A percentile compares a stretch with the other conserved stretches of the same genome.
phyloP scores from a whole-genome alignment of 2,888 invertebrate species.

The Agriopis marginaria region DNA sequence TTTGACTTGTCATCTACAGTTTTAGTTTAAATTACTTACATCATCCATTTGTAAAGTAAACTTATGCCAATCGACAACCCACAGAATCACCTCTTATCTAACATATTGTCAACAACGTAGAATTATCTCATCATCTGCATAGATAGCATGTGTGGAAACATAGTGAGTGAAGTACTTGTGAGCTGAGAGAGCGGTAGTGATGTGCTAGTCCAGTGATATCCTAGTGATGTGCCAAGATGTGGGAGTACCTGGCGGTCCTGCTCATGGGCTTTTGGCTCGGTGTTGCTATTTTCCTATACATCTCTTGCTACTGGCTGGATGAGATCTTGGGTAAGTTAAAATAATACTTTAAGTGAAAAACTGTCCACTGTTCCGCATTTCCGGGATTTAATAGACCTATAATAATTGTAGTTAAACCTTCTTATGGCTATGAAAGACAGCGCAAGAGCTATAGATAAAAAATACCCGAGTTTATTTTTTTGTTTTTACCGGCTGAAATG shows the following conservation, averaged over 20 bases:
- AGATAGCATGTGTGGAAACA: slow-evolving; percentile 25
- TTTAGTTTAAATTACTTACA: slow-evolving; percentile 18
- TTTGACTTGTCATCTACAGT: neutral
- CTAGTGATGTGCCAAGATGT: slow-evolving; percentile 64
- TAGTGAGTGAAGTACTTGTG: slow-evolving; percentile 1
- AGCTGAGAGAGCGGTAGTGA: slow-evolving; percentile 37
- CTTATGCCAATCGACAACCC: slow-evolving; percentile 37
- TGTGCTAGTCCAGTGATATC: slow-evolving; percentile 37
- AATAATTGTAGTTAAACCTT: too few relatives aligned
- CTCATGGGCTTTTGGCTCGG: slow-evolving; percentile 83
- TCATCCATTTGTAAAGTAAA: slow-evolving; percentile 31
- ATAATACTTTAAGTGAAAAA: too few relatives aligned
- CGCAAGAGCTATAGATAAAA: neutral
- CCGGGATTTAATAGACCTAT: too few relatives aligned
- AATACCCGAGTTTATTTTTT: neutral
- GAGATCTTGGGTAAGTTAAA: slow-evolving; percentile 87
- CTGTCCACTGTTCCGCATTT: too few relatives aligned
- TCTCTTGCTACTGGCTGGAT: slow-evolving; percentile 86
- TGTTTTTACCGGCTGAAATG: neutral
- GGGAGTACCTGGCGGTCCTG: slow-evolving; percentile 77
- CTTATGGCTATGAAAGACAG: too few relatives aligned
- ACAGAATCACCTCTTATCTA: slow-evolving; percentile 32
- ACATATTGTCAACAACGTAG: slow-evolving; percentile 22
- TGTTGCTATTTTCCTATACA: slow-evolving; percentile 80
- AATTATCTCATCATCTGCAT: slow-evolving; percentile 33